Conservation (phyloP, 35 echinoderm and acorn worm species). For the Patiria miniata region DNA sequence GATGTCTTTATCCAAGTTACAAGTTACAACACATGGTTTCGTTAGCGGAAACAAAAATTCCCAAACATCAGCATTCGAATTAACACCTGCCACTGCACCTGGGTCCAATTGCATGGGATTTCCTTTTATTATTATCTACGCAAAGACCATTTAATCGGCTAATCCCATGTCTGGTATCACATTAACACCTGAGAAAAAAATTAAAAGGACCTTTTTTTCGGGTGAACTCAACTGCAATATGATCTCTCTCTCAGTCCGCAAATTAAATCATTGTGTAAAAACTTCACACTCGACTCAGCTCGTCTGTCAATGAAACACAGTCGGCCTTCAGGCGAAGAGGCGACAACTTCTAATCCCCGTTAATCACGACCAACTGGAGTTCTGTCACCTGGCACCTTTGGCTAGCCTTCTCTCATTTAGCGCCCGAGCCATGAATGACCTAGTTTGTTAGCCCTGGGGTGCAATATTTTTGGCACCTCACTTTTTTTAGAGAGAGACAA, state of each 20-base stretch:
- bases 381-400: not conserved
- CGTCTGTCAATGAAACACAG: not conserved
- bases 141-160: too few relatives aligned
- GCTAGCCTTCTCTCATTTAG: not conserved
- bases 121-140: not conserved
- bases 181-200: too few relatives aligned
- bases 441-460: not conserved
- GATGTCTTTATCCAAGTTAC: too few relatives aligned
- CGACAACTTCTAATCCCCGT: not conserved
- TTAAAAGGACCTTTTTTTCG: too few relatives aligned
- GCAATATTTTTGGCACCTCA: not conserved
- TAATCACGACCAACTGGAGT: not conserved
- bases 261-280: not conserved
- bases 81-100: not conserved
- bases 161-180: too few relatives aligned
- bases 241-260: not conserved
- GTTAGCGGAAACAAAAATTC: not conserved
- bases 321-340: not conserved
- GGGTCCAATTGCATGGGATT: not conserved
- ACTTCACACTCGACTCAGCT: constrained; percentile 5
- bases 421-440: not conserved
- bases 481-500: too few relatives aligned
- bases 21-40: not conserved
- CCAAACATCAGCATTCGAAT: not conserved
- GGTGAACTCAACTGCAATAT: not conserved